These are phyloP conservation scores for Oceanodroma leucorhoa DNA, from an alignment of 2,797 vertebrate species.

Conservation along the genomic window DNA sequence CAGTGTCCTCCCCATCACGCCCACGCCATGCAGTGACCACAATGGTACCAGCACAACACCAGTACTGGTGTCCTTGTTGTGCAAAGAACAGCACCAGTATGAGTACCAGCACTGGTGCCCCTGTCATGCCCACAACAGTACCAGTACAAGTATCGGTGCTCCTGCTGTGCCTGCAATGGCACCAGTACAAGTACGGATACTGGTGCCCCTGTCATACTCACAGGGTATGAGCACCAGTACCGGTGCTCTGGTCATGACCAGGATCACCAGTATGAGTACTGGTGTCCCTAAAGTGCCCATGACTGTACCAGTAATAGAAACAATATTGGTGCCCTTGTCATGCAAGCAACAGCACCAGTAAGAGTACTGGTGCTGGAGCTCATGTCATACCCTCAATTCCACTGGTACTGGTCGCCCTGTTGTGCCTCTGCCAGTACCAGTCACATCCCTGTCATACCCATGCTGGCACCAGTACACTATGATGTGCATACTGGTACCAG, in stretches of 20 bases:
- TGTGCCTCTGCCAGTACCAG: background rate
- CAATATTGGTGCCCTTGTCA: background rate
- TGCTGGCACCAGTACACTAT: background rate
- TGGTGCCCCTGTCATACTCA: background rate
- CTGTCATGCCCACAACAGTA: background rate
- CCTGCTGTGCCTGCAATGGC: background rate
- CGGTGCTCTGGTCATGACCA: background rate
- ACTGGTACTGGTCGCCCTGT: fast-evolving
- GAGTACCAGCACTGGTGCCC: too few species aligned
- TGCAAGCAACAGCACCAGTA: background rate
- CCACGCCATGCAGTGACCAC: fast-evolving
- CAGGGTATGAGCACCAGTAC: background rate
- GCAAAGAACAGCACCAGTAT: background rate
- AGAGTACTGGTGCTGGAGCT: background rate
- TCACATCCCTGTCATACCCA: background rate
- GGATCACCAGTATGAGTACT: background rate
- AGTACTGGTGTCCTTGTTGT: too few species aligned
- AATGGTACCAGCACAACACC: background rate
- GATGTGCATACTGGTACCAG: background rate
- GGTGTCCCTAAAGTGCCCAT: fast-evolving
- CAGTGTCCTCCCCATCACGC: background rate
- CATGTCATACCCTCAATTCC: background rate
- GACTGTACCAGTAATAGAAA: background rate
- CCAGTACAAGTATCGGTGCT: background rate
- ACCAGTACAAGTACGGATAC: background rate